phyloP scores from a whole-genome alignment of 2,113 vertebrate genomes.

The Rhadina sibilatrix region DNA sequence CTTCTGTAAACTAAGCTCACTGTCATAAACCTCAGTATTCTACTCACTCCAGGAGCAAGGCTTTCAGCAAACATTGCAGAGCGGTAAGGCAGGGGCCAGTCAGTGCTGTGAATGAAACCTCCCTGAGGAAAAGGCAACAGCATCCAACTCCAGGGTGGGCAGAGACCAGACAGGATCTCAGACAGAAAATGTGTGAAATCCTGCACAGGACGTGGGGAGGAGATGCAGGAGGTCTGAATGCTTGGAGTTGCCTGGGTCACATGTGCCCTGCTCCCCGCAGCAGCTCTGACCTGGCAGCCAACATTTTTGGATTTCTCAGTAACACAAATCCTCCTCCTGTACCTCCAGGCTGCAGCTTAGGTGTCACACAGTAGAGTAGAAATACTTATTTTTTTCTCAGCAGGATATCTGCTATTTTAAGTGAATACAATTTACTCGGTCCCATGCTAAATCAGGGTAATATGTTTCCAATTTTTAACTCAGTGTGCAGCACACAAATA shows the following conservation, averaged over 20 bases:
- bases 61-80: neutral
- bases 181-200: fast-evolving
- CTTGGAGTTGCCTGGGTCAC: neutral
- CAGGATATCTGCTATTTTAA: constrained; percentile 24
- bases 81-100: neutral
- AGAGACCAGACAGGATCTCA: neutral
- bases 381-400: constrained; percentile 53
- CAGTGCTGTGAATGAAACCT: neutral
- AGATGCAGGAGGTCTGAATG: neutral
- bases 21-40: neutral
- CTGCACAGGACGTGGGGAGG: neutral
- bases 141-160: fast-evolving
- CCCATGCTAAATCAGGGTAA: constrained; percentile 41
- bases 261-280: fast-evolving
- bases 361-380: constrained; percentile 16
- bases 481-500: neutral
- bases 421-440: constrained; percentile 45
- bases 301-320: neutral
- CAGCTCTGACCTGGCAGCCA: neutral
- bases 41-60: neutral
- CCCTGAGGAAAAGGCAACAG: neutral
- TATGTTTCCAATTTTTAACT: constrained; percentile 57
- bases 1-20: neutral
- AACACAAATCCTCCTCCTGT: neutral
- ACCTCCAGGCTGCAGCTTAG: neutral